A percentile compares a stretch with the other conserved stretches of the same genome.
Conservation (phyloP, 2,113 vertebrate species). For the Octodon degus region DNA sequence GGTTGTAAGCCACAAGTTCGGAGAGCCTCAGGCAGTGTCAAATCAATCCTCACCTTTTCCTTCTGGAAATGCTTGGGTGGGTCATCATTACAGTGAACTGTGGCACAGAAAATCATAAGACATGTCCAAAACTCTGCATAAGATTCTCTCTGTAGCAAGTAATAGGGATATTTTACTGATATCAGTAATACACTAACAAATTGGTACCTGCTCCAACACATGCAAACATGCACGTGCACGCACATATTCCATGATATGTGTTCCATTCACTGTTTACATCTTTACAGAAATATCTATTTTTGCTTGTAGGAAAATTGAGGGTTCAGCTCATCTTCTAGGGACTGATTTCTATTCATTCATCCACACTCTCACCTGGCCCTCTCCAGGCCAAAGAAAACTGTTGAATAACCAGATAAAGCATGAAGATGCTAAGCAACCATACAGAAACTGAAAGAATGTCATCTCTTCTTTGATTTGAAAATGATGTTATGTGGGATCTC, state of each 20-base stretch:
- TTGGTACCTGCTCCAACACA: background rate
- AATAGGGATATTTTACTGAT: constrained; percentile 1
- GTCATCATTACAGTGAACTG: background rate
- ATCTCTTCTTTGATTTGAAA: background rate
- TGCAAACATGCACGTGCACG: background rate
- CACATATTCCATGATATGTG: background rate
- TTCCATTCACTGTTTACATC: background rate
- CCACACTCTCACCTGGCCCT: background rate
- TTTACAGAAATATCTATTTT: background rate
- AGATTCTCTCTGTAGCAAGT: background rate
- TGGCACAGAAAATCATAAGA: background rate
- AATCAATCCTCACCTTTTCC: constrained; percentile 61
- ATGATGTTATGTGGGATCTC: background rate
- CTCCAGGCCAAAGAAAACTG: background rate
- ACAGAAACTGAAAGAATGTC: constrained; percentile 32
- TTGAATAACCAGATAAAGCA: background rate
- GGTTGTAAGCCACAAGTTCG: constrained; percentile 58
- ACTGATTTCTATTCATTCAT: constrained; percentile 31
- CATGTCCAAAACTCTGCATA: background rate
- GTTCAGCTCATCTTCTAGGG: background rate
- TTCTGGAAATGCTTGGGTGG: constrained; percentile 39
- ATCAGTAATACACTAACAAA: background rate
- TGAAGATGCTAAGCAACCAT: background rate
- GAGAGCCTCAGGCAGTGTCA: constrained; percentile 62
- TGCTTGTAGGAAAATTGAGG: background rate